Base-by-base conservation (phyloP, 2,888 invertebrate species). In the Blera fallax region DNA sequence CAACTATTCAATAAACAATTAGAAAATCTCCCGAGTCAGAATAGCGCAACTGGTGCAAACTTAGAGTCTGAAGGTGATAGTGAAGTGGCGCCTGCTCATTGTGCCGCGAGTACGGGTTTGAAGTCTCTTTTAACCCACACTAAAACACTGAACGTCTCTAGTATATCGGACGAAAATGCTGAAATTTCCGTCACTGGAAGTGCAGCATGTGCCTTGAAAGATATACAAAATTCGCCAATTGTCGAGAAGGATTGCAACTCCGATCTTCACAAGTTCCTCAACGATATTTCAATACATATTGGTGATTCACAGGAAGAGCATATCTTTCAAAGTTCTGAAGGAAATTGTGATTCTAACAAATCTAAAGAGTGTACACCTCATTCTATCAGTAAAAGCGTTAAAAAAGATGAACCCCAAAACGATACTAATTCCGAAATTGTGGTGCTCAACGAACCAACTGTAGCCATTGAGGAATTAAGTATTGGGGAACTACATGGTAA, bases 201-300 rank as follows among this genome's bases (percentile, higher is more conserved):
- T 32, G 6, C 10, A 8, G 34, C 34, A 4, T 8, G 32, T 7
- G 29, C 1, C n/a, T 27, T 29, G 11, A 7, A 69, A 43, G 16
- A 27, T 5, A 7, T 18, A 18, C 4, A 27, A 24, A 8, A 40
- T 24, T 45, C n/a, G 6, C 1, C 7, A 8, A 34, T 10, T 24
- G 16, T 4, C n/a, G 72, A 56, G 5, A 16, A 24, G 21, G 32
- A 64, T 34, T 37, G 21, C 1, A 45, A 14, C 16, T 29, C 54
- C 1, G 77, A 73, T 5, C 32, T 77, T 8, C 43, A 29, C 3
- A 56, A 82, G 18, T 72, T 79, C 43, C 48, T 79, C 2, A 48
- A 64, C 10, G 73, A 83, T 18, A 73, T 83, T 32, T 64, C 83
- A 1, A 29, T 14, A 29, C 67, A 40, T 29, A 67, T 83, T 62